Percentiles rank a stretch among this genome's conserved stretches.
These are phyloP conservation scores for Turnix velox DNA, from an alignment of 2,113 vertebrate genomes.

Conservation along the genomic window DNA sequence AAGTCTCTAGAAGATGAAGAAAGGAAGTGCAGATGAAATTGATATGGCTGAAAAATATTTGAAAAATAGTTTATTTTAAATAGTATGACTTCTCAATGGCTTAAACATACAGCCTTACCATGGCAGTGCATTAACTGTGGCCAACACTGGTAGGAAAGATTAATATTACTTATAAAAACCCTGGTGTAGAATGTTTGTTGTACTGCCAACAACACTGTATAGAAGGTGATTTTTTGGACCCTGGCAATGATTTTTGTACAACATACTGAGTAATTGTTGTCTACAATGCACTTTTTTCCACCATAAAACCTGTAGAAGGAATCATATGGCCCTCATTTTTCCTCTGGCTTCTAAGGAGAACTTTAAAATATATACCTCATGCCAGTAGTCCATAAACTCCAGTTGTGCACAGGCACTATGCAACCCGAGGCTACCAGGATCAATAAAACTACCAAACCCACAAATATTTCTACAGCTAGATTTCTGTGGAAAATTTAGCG, in stretches of 20 bases:
- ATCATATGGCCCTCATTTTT: conserved; percentile 48
- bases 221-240: conserved; percentile 20
- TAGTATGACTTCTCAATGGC: neutral
- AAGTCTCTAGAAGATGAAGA: neutral
- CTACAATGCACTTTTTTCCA: conserved; percentile 33
- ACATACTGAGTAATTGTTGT: conserved; percentile 25
- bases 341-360: conserved; percentile 25
- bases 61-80: conserved; percentile 19
- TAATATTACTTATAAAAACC: conserved; percentile 40
- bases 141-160: conserved; percentile 27
- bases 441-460: conserved; percentile 43
- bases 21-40: neutral
- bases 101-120: conserved; percentile 2
- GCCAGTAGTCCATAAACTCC: conserved; percentile 43
- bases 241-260: conserved; percentile 48
- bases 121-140: neutral
- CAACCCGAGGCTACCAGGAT: conserved; percentile 21
- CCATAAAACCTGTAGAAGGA: conserved; percentile 47
- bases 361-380: conserved; percentile 36
- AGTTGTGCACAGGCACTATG: neutral
- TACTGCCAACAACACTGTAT: conserved; percentile 14
- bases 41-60: neutral
- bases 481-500: neutral
- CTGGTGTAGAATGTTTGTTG: conserved; percentile 44
- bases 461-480: conserved; percentile 21